Evolutionary conservation across 2,888 invertebrate genomes (phyloP), one percentile per base, ranked within the genome.

Genomic region (Himalopsyche kuldschensis): DNA sequence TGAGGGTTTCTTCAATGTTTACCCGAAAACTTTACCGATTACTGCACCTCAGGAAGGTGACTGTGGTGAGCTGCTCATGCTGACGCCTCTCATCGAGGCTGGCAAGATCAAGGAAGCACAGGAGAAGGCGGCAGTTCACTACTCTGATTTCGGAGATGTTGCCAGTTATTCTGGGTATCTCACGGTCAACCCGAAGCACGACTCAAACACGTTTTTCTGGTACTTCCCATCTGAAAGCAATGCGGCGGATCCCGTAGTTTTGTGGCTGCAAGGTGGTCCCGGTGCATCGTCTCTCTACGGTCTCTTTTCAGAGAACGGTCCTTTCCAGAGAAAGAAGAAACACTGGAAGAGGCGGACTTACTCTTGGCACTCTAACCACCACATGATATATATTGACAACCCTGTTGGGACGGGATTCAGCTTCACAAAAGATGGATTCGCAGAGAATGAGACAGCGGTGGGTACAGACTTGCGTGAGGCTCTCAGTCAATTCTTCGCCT

Each of bases 321-420:
- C 97, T 0, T 94, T 95, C 87, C 88, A 89, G 79, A 91, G 95
- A 0, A 92, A 92, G 79, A 87, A 87, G 30, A 88, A 89, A 8
- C 90, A 89, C 27, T 86, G 91, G 84, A 91, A 88, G 86, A 90
- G 93, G 86, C 93, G 97, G 63, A 93, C 95, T 87, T 95, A 95
- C 87, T 94, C 95, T 10, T 98, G 98, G 98, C 95, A 94, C 82
- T 90, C 93, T 75, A 94, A 94, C 11, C 96, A 96, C 89, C 94
- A 95, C 87, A 90, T 98, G 75, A 93, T 98, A 80, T 98, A 96
- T 89, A 95, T 98, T 82, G 98, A 98, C 89, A 98, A 97, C 89
- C 98, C 98, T 0, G 98, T 97, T 0, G 97, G 97, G 2, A 96
- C 97, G 1, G 98, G 98, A 0, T 98, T 95, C 88, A 98, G 98